Evolutionary conservation across 2,888 invertebrate species (phyloP), one percentile per base, ranked within the genome.

Genomic region (Tholera decimalis): DNA sequence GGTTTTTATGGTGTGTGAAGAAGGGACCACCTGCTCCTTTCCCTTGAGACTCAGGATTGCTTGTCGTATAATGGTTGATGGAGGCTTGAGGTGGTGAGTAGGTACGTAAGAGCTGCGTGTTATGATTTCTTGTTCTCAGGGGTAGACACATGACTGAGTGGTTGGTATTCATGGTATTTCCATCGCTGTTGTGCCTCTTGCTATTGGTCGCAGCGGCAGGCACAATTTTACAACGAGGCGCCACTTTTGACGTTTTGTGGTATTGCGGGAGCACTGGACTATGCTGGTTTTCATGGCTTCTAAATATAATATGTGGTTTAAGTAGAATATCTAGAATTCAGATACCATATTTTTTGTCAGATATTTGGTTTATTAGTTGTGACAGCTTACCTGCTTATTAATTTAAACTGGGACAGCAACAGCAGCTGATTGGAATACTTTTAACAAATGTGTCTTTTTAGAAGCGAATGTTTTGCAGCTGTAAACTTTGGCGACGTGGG

Each of bases 401-500:
- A 30, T 49, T 66, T 35, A 30, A 26, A 53, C 44, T 41, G 15
- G 46, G 7, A 33, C 35, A 13, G 18, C 8, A 47, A 7, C 2
- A 49, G 8, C 43, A 59, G 15, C 24, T 53, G 60, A n/a, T 22
- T 37, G 9, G 18, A 39, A 28, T 28, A 37, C 3, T 55, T 46
- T 18, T 44, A 8, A 28, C 11, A 47, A 50, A 55, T 55, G 18
- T 26, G 35, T n/a, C 35, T n/a, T 44, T 43, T 8, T 1, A 54
- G 13, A 20, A 41, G 53, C 33, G 9, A 15, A 3, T 13, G 11
- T 54, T 57, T 62, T 43, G 76, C 60, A 59, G 64, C 69, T 69
- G 68, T 64, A 15, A 71, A 63, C 33, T 26, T 50, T 49, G 46
- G 46, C 33, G 28, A 11, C 15, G 39, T 50, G 41, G 22, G n/a